These are phyloP conservation scores for Patiria pectinifera DNA, from an alignment of 53 echinoderm and acorn worm genomes.

Conservation along the genomic window DNA sequence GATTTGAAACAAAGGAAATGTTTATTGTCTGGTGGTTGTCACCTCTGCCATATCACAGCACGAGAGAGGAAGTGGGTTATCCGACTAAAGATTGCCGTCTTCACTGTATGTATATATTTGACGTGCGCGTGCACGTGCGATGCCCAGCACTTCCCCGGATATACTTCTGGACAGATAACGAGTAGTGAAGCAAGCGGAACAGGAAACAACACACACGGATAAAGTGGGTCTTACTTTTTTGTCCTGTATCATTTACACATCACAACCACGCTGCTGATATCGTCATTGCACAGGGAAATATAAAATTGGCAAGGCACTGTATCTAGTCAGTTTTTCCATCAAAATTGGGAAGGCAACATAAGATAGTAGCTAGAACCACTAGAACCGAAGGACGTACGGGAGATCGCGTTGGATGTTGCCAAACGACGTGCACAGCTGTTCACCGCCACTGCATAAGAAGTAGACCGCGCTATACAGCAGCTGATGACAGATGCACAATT, in stretches of 20 bases:
- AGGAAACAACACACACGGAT: neutral
- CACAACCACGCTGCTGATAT: neutral
- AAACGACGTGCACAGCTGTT: neutral
- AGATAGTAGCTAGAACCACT: neutral
- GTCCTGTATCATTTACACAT: neutral
- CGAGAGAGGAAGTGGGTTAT: constrained; percentile 11
- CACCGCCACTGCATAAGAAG: neutral
- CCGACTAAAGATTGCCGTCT: neutral
- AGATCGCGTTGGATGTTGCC: neutral
- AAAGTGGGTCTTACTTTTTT: neutral
- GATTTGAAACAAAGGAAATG: constrained; percentile 16
- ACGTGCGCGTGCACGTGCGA: neutral
- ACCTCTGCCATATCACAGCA: neutral
- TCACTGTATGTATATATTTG: neutral
- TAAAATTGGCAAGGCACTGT: neutral
- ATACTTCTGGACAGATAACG: neutral
- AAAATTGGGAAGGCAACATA: neutral
- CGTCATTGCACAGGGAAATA: neutral
- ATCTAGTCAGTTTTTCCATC: neutral
- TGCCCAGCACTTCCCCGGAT: neutral
- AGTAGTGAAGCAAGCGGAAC: neutral
- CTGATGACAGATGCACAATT: constrained; percentile 11
- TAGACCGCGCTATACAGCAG: neutral
- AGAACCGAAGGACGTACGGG: neutral
- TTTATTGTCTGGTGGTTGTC: constrained; percentile 8